Percentiles rank a stretch among this genome's conserved stretches.
Conservation (phyloP, 2,888 invertebrate species). For the Brachycybe producta region DNA sequence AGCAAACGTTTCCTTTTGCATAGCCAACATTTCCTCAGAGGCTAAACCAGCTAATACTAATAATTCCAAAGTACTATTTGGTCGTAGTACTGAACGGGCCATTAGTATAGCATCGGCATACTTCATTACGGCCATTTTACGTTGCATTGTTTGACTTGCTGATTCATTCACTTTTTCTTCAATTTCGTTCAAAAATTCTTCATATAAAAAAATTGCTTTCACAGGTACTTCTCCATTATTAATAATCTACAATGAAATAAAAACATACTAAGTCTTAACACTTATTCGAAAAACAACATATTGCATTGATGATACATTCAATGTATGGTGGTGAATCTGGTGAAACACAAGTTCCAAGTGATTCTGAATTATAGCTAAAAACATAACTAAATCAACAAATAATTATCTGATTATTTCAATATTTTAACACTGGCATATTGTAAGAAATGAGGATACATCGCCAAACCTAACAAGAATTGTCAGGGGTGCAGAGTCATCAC, state of each 20-base stretch:
- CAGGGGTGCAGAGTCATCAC: no score
- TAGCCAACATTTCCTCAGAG: constrained; percentile 13
- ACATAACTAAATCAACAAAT: no score
- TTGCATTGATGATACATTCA: no score
- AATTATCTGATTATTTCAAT: no score
- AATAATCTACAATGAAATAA: constrained; percentile 10
- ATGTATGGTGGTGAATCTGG: no score
- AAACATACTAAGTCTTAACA: not conserved
- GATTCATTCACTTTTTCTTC: not conserved
- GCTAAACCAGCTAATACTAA: constrained; percentile 17
- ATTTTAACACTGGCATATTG: no score
- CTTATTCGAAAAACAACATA: no score
- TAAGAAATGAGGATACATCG: no score
- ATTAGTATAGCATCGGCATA: constrained; percentile 18
- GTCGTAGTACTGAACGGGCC: constrained; percentile 16
- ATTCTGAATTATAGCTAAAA: no score
- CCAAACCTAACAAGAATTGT: no score
- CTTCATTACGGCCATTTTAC: constrained; percentile 17
- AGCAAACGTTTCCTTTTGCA: constrained; percentile 20
- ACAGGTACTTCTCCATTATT: constrained; percentile 15
- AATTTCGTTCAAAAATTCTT: constrained; percentile 16
- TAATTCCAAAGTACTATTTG: constrained; percentile 19
- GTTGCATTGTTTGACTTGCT: not conserved
- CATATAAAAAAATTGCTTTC: constrained; percentile 17
- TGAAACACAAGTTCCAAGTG: no score